Conservation (phyloP, 2,113 vertebrate species). For the Anoplopoma fimbria region DNA sequence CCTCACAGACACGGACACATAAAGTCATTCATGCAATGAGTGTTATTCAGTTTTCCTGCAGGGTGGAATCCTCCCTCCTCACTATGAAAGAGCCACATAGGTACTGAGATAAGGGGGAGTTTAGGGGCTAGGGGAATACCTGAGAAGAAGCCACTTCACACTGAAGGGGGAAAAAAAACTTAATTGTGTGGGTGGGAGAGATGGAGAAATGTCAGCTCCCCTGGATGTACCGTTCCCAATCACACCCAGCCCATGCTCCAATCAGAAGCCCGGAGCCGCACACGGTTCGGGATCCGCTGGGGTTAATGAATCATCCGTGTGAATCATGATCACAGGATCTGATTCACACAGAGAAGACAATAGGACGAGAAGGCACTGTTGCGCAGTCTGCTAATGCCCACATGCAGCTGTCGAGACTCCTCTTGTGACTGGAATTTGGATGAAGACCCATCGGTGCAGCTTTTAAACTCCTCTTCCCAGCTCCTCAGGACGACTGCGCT, state of each 20-base stretch:
- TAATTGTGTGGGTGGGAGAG: conserved; percentile 26
- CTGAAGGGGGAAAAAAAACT: neutral
- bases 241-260: neutral
- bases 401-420: neutral
- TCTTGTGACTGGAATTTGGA: neutral
- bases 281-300: conserved; percentile 1
- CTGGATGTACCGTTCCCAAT: conserved; percentile 18
- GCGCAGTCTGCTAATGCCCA: neutral
- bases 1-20: conserved; percentile 4
- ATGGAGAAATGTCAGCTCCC: conserved; percentile 35
- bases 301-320: conserved; percentile 23
- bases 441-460: neutral
- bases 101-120: conserved; percentile 43
- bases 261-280: conserved; percentile 29
- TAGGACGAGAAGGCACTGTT: neutral
- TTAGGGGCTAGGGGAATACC: conserved; percentile 45
- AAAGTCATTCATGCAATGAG: conserved; percentile 18
- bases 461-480: neutral
- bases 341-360: neutral
- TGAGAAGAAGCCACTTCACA: conserved; percentile 7
- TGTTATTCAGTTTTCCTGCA: conserved; percentile 21
- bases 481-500: neutral
- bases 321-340: conserved; percentile 2
- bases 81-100: conserved; percentile 34
- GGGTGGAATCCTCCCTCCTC: conserved; percentile 30